Evolutionary conservation across 2,888 invertebrate genomes (phyloP).

Genomic region (Nomada goodeniana): DNA sequence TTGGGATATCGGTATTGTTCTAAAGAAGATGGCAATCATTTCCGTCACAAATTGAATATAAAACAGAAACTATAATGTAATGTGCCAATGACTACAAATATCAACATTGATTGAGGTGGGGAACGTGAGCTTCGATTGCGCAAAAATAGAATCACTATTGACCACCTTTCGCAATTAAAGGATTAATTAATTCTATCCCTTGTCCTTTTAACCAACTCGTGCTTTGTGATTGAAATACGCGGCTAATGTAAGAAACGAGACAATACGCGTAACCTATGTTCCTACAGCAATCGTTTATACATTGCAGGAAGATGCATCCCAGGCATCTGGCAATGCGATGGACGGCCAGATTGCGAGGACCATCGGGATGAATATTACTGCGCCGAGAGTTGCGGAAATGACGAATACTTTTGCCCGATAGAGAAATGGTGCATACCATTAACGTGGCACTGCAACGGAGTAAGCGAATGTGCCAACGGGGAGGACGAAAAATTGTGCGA

Average conservation of each 20-base stretch:
- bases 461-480: conserved; percentile 85
- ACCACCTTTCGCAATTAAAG: too few species aligned
- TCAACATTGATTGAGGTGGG: too few species aligned
- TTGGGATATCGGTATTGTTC: neutral
- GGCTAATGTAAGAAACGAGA: neutral
- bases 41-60: too few species aligned
- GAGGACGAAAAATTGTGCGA: conserved; percentile 87
- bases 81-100: too few species aligned
- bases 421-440: conserved; percentile 87
- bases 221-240: too few species aligned
- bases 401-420: conserved; percentile 86
- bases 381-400: conserved; percentile 84
- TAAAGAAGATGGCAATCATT: too few species aligned
- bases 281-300: neutral
- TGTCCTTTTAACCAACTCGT: too few species aligned
- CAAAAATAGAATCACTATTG: too few species aligned
- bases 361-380: conserved; percentile 87
- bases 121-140: too few species aligned
- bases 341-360: conserved; percentile 86
- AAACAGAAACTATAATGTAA: too few species aligned
- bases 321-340: conserved; percentile 86
- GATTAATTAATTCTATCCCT: too few species aligned
- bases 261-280: neutral
- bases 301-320: conserved; percentile 86
- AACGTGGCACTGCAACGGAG: conserved; percentile 87